Evolutionary conservation across 2,888 invertebrate species (phyloP).

Genomic region (Cynaeus angustus): DNA sequence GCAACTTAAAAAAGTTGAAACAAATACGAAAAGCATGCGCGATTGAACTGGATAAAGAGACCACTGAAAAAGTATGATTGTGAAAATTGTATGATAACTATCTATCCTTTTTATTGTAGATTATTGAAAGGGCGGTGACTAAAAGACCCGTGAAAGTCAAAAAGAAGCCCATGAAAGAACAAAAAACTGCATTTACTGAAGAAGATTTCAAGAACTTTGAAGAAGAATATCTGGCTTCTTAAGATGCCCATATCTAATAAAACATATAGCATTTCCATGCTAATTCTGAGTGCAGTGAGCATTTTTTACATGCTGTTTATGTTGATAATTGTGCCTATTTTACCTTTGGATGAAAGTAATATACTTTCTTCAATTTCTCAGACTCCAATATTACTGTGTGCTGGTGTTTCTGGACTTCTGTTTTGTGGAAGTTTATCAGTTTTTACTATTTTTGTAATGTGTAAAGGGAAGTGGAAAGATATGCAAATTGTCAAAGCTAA

Average conservation of each 20-base stretch:
- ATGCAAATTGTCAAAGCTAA: neutral
- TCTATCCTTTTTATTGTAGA: constrained; percentile 65
- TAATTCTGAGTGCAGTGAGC: constrained; percentile 57
- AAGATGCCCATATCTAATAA: constrained; percentile 64
- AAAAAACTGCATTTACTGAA: constrained; percentile 80
- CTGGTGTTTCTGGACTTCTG: constrained; percentile 64
- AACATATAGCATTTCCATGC: constrained; percentile 57
- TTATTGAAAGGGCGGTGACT: constrained; percentile 74
- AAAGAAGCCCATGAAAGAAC: constrained; percentile 70
- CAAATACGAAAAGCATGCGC: constrained; percentile 62
- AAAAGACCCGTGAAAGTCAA: constrained; percentile 71
- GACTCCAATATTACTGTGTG: constrained; percentile 59
- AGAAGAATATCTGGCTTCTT: constrained; percentile 76
- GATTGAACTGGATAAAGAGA: constrained; percentile 63
- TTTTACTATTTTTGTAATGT: constrained; percentile 64
- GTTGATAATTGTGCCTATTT: constrained; percentile 65
- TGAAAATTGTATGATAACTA: constrained; percentile 14
- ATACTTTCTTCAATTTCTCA: constrained; percentile 57
- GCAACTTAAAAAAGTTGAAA: constrained; percentile 66
- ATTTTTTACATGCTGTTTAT: constrained; percentile 63
- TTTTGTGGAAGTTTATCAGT: constrained; percentile 64
- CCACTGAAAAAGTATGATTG: constrained; percentile 58
- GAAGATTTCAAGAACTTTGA: constrained; percentile 82
- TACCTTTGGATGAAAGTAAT: constrained; percentile 64
- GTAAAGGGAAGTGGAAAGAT: constrained; percentile 47